Percentiles rank a stretch among this genome's conserved stretches.
Conservation (phyloP, 2,797 vertebrate genomes). For the Galagoides demidoff region DNA sequence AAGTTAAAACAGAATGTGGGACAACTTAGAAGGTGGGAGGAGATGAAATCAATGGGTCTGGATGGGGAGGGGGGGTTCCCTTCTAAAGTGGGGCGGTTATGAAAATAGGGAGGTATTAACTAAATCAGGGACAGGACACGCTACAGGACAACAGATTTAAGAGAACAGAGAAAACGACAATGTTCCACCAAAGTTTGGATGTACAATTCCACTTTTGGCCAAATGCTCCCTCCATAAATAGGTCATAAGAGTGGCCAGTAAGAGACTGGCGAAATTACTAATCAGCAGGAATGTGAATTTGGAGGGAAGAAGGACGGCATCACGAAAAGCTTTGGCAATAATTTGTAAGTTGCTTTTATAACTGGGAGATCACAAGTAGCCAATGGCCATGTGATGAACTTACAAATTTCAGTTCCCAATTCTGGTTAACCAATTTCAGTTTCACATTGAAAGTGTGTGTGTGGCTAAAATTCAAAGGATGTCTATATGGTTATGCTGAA, state of each 20-base stretch:
- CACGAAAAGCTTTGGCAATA: conserved; percentile 63
- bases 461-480: conserved; percentile 50
- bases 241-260: conserved; percentile 66
- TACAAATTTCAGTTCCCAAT: conserved; percentile 72
- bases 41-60: conserved; percentile 86
- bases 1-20: conserved; percentile 93
- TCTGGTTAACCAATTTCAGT: conserved; percentile 59
- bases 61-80: conserved; percentile 76
- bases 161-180: conserved; percentile 83
- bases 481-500: conserved; percentile 29
- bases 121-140: conserved; percentile 79
- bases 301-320: conserved; percentile 70
- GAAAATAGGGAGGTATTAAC: conserved; percentile 76
- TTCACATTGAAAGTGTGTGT: conserved; percentile 52
- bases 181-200: conserved; percentile 84
- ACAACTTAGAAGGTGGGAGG: conserved; percentile 89
- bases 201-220: conserved; percentile 80
- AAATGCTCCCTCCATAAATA: conserved; percentile 79
- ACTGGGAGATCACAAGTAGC: conserved; percentile 62
- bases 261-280: conserved; percentile 62
- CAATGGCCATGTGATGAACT: conserved; percentile 59
- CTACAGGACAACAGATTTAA: conserved; percentile 84
- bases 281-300: conserved; percentile 70
- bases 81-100: conserved; percentile 80
- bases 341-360: conserved; percentile 68